These are phyloP conservation scores for Pogonocichla stellata DNA, from an alignment of 2,113 vertebrate species.

Conservation along the genomic window DNA sequence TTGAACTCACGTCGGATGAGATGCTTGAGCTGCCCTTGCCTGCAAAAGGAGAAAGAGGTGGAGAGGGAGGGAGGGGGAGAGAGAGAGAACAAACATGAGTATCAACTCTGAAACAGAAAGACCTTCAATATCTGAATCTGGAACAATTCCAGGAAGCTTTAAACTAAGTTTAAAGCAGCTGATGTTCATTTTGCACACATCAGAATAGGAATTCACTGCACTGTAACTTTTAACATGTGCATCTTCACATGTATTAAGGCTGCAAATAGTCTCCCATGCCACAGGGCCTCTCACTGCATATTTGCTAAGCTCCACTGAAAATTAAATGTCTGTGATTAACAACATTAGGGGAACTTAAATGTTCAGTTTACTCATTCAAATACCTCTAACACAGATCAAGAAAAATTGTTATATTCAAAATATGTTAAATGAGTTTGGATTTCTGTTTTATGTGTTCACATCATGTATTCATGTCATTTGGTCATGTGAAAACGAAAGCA, in stretches of 20 bases:
- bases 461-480: background rate
- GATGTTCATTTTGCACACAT: background rate
- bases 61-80: background rate
- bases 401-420: background rate
- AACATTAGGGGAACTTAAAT: background rate
- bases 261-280: background rate
- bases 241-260: background rate
- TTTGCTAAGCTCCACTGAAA: background rate
- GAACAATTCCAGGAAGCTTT: background rate
- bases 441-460: background rate
- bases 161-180: background rate
- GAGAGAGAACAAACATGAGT: background rate
- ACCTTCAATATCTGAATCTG: background rate
- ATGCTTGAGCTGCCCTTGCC: conserved; percentile 99
- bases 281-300: background rate
- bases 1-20: conserved; percentile 99
- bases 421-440: background rate
- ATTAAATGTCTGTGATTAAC: background rate
- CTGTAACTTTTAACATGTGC: background rate
- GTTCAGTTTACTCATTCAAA: background rate
- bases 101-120: background rate
- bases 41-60: conserved; percentile 62
- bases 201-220: background rate
- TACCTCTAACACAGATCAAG: background rate
- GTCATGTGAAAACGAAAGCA: background rate